These are phyloP conservation scores for Lampris megalopsis DNA, from an alignment of 2,113 vertebrate species.

Conservation along the genomic window DNA sequence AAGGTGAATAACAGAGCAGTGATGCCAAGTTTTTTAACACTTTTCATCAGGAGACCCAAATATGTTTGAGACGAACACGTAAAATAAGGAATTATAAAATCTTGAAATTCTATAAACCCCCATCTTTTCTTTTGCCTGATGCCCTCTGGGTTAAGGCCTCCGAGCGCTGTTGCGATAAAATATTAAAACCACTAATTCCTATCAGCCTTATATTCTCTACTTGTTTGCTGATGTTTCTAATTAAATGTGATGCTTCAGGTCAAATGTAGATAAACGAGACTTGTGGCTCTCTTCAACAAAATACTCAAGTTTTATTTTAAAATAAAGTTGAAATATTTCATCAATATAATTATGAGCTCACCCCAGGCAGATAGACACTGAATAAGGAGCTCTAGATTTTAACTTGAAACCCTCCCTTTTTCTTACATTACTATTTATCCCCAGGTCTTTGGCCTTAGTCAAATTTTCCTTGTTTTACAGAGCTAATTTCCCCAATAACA, in stretches of 20 bases:
- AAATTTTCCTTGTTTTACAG: background rate
- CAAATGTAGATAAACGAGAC: background rate
- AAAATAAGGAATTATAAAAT: conserved; percentile 29
- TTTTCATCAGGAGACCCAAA: conserved; percentile 14
- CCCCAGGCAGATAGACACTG: too few relatives aligned
- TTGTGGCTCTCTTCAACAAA: background rate
- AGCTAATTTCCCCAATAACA: too few relatives aligned
- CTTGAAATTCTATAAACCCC: conserved; percentile 42
- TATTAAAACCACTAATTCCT: conserved; percentile 35
- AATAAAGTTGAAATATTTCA: too few relatives aligned
- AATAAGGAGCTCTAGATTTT: too few relatives aligned
- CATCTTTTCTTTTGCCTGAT: conserved; percentile 60
- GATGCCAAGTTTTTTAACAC: conserved; percentile 31
- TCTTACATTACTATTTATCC: background rate
- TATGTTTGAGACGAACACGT: conserved; percentile 36
- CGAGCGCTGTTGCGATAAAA: conserved; percentile 52
- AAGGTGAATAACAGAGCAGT: conserved; percentile 39
- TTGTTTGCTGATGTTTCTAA: conserved; percentile 36
- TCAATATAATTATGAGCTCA: too few relatives aligned
- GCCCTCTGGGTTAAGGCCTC: conserved; percentile 54
- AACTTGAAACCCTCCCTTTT: background rate
- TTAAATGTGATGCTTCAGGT: conserved; percentile 26
- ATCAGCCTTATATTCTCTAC: conserved; percentile 31
- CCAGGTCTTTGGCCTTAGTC: background rate
- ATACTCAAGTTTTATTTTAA: too few relatives aligned